Evolutionary conservation across 2,113 vertebrate genomes (phyloP), one percentile per base, ranked within the genome.

Genomic region (Clarias batrachus): DNA sequence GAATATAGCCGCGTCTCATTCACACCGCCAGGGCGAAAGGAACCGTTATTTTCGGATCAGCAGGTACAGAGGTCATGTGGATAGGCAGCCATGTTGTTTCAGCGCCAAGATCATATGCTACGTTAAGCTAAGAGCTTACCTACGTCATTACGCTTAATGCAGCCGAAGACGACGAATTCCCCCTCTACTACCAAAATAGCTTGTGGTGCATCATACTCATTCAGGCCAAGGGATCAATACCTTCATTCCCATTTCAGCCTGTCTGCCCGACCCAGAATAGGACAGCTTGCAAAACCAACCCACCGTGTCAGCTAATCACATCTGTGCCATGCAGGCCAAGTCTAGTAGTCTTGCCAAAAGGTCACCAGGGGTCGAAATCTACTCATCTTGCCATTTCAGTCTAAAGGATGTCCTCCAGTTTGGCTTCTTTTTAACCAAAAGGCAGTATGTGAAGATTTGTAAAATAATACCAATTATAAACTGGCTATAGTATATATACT

Each of bases 221-320:
- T 92, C 93, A 89, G 82, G 90, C 85, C 88, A 86, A 84, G 73
- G 85, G 92, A 95, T 96, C 95, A 91, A 96, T 96, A 94, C 88
- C 85, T 92, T 92, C 91, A 93, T 94, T 94, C 93, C 91, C 85
- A 90, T 93, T 93, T 93, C 92, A 93, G 91, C 91, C 48, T 73
- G 90, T 87, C 85, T 91, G 88, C 89, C 91, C 86, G 54, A 85
- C 85, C 92, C 87, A 65, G 86, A 95, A 94, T 89, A 93, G 93
- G 89, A 95, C 92, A 95, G 95, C 94, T 95, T 95, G 94, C 94
- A 95, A 92, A 95, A 94, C 86, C 79, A 68, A 41, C 89, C 81
- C 77, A 91, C 94, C 83, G 79, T 91, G 93, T 95, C 94, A 95
- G 94, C 94, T 94, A 93, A 94, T 95, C 92, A 90, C 90, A 86